phyloP scores from a whole-genome alignment of 2,888 invertebrate genomes.

The Timema podura region DNA sequence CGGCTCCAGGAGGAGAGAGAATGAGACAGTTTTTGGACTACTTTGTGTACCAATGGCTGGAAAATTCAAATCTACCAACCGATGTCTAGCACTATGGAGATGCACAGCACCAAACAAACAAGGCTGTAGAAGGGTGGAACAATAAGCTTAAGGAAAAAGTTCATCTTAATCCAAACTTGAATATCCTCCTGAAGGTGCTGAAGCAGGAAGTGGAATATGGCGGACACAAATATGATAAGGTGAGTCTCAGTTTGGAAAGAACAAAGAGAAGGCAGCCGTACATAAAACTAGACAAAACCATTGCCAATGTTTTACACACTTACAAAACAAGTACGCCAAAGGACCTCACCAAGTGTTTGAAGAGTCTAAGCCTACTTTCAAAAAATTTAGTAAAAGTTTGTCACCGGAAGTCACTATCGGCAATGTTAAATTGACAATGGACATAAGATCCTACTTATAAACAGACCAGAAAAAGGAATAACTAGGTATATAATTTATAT shows the following conservation, averaged over 20 bases:
- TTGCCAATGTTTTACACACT: background rate
- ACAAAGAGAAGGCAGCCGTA: background rate
- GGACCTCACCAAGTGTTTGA: too few species aligned
- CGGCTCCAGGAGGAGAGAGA: background rate
- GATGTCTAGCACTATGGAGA: background rate
- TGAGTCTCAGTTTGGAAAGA: background rate
- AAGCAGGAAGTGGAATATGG: background rate
- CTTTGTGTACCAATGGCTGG: too few species aligned
- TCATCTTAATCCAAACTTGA: background rate
- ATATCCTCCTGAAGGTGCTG: background rate
- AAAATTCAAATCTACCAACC: too few species aligned
- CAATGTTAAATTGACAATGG: too few species aligned
- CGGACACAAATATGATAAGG: background rate
- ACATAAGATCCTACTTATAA: too few species aligned
- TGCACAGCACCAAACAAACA: background rate
- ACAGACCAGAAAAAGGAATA: too few species aligned
- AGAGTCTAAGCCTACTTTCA: too few species aligned
- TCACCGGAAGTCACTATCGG: too few species aligned
- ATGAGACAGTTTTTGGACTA: background rate
- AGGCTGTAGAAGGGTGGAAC: background rate
- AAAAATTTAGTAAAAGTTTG: too few species aligned
- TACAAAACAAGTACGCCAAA: too few species aligned
- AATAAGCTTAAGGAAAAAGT: background rate
- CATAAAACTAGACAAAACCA: background rate
- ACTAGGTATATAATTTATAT: too few species aligned